Base-by-base conservation (phyloP, 2,888 invertebrate species). In the Xestia rhomboidea region DNA sequence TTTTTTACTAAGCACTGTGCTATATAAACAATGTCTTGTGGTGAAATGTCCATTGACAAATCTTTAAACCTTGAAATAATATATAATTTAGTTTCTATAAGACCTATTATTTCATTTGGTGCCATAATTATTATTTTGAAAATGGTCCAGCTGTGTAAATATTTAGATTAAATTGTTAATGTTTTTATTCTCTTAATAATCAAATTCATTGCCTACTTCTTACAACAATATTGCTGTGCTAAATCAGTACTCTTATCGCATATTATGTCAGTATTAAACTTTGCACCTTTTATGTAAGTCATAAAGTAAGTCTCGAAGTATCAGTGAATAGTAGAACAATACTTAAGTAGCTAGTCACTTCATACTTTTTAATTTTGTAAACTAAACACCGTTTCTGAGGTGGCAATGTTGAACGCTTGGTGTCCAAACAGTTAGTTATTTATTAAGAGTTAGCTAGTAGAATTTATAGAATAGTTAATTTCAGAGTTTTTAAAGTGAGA, bases 41-140 rank as follows among this genome's bases (percentile, higher is more conserved):
- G 88, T 88, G 88, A 83, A 80, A 82, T 88, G 87, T 88, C 88
- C 72, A 63, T 75, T 73, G 77, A 79, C 27, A 79, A 76, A 75
- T 76, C 73, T 75, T 60, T 18, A 73, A 62, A 69, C 46, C 69
- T 68, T 71, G 30, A 63, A 64, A 81, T 44, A 34, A 63, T 81
- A 73, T 74, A 73, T 85, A 76, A 75, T 74, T 82, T 82, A 81
- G 74, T 78, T 67, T 68, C 63, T 60, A 85, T 82, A 86, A 79
- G 83, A 85, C 78, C 87, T 89, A 83, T 88, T 87, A 88, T 88
- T 91, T 87, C 89, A 87, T 88, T 92, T 92, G 93, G 94, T 94
- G 94, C 94, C 94, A 94, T 94, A 94, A 85, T 84, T 88, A 73
- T 87, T 74, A 70, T 89, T 82, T 90, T 88, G 88, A 84, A 86